These are phyloP conservation scores for Colistium nudipinnis DNA, from an alignment of 2,113 vertebrate genomes.

Conservation along the genomic window DNA sequence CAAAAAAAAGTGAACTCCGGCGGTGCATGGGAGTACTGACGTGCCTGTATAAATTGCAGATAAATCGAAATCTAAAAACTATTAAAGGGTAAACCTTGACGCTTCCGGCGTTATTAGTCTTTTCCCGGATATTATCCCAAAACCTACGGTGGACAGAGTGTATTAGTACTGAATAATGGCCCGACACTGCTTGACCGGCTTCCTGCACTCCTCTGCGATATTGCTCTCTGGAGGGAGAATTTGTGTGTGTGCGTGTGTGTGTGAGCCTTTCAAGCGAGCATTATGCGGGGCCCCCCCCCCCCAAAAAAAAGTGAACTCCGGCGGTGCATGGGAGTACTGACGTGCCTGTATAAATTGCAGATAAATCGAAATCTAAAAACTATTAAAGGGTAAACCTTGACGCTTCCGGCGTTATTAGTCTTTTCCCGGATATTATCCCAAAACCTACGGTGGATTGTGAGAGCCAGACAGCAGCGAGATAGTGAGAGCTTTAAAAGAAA, in stretches of 20 bases:
- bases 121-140: too few relatives aligned
- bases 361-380: constrained; percentile 56
- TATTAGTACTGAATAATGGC: constrained; percentile 79
- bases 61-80: constrained; percentile 54
- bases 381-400: constrained; percentile 51
- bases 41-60: constrained; percentile 56
- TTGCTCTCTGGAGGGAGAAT: constrained; percentile 63
- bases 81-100: constrained; percentile 44
- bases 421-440: constrained; percentile 43
- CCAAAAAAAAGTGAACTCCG: constrained; percentile 43
- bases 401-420: constrained; percentile 54
- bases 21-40: constrained; percentile 46
- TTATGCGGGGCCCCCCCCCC: constrained; percentile 42
- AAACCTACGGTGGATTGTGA: constrained; percentile 30
- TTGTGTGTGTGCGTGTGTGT: constrained; percentile 4
- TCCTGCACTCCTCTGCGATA: constrained; percentile 66
- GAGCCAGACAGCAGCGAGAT: constrained; percentile 13
- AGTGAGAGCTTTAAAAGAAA: not conserved
- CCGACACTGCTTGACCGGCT: constrained; percentile 72
- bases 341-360: constrained; percentile 56
- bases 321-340: constrained; percentile 42
- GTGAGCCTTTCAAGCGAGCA: constrained; percentile 51
- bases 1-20: constrained; percentile 43
- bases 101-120: too few relatives aligned
- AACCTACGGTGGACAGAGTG: constrained; percentile 77